Percentiles rank a stretch among this genome's conserved stretches.
Conservation (phyloP, 2,113 vertebrate genomes). For the Silurus asotus region DNA sequence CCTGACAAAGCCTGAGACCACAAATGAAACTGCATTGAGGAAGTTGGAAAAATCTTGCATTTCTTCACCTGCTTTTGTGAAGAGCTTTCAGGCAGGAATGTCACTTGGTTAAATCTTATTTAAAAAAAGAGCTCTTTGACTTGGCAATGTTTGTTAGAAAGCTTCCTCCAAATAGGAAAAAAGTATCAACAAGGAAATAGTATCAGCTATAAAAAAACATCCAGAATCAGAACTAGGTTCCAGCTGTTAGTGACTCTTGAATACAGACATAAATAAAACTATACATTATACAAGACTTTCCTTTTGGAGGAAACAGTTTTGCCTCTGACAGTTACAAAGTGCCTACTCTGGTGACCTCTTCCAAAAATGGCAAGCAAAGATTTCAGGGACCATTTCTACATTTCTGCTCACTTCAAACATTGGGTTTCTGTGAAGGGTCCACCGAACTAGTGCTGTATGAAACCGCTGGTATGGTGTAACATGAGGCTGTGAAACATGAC, state of each 20-base stretch:
- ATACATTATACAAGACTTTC: neutral
- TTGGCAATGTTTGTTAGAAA: neutral
- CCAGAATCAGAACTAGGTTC: too few species aligned
- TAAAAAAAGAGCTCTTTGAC: neutral
- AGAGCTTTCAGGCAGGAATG: neutral
- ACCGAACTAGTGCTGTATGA: neutral
- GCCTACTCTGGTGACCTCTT: neutral
- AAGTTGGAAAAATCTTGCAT: conserved; percentile 30
- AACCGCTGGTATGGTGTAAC: neutral
- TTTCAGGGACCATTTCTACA: neutral
- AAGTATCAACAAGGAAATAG: neutral
- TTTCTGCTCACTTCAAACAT: neutral
- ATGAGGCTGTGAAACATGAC: neutral
- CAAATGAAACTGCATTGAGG: conserved; percentile 18
- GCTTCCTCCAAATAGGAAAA: neutral
- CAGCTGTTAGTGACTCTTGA: too few species aligned
- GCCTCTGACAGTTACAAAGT: neutral
- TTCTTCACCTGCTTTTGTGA: neutral
- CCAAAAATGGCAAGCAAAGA: neutral
- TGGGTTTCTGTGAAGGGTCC: neutral
- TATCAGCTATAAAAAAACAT: neutral
- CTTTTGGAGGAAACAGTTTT: neutral
- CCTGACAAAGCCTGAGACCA: neutral
- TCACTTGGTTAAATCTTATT: neutral
- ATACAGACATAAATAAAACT: too few species aligned